Evolutionary conservation across 2,888 invertebrate species (phyloP).

Genomic region (Rhingia campestris): DNA sequence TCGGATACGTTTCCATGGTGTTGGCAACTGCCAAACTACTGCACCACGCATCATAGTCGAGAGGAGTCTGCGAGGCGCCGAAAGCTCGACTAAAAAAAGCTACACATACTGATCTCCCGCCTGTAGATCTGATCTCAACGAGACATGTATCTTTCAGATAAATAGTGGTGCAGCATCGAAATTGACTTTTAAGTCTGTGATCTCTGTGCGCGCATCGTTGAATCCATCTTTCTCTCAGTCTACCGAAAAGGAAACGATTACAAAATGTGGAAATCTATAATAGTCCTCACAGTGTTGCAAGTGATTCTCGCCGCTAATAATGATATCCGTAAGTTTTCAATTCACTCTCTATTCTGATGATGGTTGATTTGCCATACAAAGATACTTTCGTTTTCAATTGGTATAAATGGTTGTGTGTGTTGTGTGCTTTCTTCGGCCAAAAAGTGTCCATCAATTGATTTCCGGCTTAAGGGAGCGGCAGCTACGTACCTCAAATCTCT

Average conservation of each 20-base stretch:
- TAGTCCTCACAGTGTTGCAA: slow-evolving; percentile 75
- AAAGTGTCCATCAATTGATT: slow-evolving; percentile 42
- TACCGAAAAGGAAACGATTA: slow-evolving; percentile 56
- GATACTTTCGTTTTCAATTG: slow-evolving; percentile 67
- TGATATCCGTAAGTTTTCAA: slow-evolving; percentile 77
- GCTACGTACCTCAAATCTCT: background rate
- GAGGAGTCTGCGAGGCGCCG: slow-evolving; percentile 5
- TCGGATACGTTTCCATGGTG: background rate
- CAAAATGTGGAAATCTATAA: slow-evolving; percentile 77
- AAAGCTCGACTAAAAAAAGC: slow-evolving; percentile 63
- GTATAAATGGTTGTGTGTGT: slow-evolving; percentile 12
- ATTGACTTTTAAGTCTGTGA: slow-evolving; percentile 76
- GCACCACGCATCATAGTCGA: slow-evolving; percentile 5
- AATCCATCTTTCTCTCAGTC: slow-evolving; percentile 55
- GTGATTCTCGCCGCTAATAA: slow-evolving; percentile 75
- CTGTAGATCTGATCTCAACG: slow-evolving; percentile 18
- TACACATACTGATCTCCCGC: slow-evolving; percentile 17
- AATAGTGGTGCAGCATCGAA: slow-evolving; percentile 71
- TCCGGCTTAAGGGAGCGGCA: slow-evolving; percentile 48
- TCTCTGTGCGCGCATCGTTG: slow-evolving; percentile 74
- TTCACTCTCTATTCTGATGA: background rate
- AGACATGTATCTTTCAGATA: slow-evolving; percentile 66
- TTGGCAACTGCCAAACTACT: slow-evolving; percentile 21
- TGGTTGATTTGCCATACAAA: background rate
- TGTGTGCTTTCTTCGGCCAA: slow-evolving; percentile 21